A percentile compares a stretch with the other conserved stretches of the same genome.
These are phyloP conservation scores for Drosophila suboccidentalis DNA, from an alignment of 2,888 invertebrate genomes.

Conservation along the genomic window DNA sequence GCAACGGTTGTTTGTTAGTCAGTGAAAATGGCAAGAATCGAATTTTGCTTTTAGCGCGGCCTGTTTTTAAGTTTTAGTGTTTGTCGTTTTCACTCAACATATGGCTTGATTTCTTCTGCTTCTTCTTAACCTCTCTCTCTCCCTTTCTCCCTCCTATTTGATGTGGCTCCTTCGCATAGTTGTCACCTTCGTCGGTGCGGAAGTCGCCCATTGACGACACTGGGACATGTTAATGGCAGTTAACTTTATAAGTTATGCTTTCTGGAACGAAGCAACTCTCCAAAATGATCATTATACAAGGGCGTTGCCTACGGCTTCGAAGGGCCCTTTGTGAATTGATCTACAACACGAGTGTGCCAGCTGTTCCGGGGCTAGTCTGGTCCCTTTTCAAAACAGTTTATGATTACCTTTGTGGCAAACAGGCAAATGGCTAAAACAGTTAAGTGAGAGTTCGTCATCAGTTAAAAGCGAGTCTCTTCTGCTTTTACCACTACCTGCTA, in stretches of 20 bases:
- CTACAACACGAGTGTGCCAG: constrained; percentile 47
- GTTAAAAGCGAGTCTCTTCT: constrained; percentile 24
- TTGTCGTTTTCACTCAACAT: constrained; percentile 75
- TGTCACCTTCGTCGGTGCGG: constrained; percentile 72
- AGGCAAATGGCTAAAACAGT: constrained; percentile 34
- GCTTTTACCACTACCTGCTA: neutral
- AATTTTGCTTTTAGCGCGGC: constrained; percentile 82
- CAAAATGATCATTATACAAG: constrained; percentile 42
- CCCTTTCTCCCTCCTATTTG: neutral
- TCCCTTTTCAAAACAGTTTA: constrained; percentile 70
- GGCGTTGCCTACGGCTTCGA: constrained; percentile 45
- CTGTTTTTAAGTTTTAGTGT: constrained; percentile 76
- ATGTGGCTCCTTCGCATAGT: constrained; percentile 40
- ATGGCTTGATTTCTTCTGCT: constrained; percentile 64
- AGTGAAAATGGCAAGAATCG: constrained; percentile 77
- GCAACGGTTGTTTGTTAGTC: constrained; percentile 80
- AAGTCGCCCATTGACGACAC: constrained; percentile 65
- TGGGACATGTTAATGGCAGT: constrained; percentile 75
- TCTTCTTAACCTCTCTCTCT: neutral
- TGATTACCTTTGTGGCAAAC: constrained; percentile 27
- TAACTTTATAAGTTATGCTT: constrained; percentile 73
- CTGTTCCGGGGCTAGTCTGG: constrained; percentile 51
- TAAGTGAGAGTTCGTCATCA: constrained; percentile 31
- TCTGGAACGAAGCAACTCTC: constrained; percentile 20
- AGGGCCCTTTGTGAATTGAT: constrained; percentile 38